A percentile compares a stretch with the other conserved stretches of the same genome.
These are phyloP conservation scores for Prietella phreatophila DNA, from an alignment of 2,113 vertebrate genomes.

Conservation along the genomic window DNA sequence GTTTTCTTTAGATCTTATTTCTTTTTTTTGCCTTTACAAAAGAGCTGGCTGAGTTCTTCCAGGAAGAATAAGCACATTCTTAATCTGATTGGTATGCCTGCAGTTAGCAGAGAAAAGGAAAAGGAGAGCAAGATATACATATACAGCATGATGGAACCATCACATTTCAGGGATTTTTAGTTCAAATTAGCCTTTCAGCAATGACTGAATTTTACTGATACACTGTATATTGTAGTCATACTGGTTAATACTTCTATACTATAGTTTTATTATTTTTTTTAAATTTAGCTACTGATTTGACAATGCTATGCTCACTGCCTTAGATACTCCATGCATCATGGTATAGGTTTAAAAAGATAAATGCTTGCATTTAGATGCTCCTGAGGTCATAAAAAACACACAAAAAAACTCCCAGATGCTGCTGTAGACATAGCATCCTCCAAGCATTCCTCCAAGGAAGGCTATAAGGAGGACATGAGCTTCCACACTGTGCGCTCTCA, in stretches of 20 bases:
- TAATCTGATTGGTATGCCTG: slow-evolving; percentile 49
- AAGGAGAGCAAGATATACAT: background rate
- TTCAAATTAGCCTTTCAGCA: background rate
- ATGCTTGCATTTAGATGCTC: too few species aligned
- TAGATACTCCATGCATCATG: background rate
- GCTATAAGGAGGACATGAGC: background rate
- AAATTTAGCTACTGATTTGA: background rate
- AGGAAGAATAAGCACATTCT: slow-evolving; percentile 48
- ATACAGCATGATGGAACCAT: background rate
- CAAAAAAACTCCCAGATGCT: background rate
- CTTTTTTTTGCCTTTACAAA: slow-evolving; percentile 46
- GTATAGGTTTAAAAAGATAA: background rate
- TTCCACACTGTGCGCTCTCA: background rate
- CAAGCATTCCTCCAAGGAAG: background rate
- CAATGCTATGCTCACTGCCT: background rate
- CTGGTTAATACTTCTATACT: background rate
- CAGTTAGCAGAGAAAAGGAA: slow-evolving; percentile 37
- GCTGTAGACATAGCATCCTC: background rate
- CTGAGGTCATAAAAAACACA: background rate
- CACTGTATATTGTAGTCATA: background rate
- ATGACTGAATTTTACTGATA: background rate
- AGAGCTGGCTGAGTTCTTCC: slow-evolving; percentile 28
- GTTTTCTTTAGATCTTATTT: slow-evolving; percentile 43
- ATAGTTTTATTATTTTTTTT: background rate
- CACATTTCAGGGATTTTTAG: background rate